Conservation (phyloP, 2,113 vertebrate genomes). For the Myrmecophaga tridactyla region DNA sequence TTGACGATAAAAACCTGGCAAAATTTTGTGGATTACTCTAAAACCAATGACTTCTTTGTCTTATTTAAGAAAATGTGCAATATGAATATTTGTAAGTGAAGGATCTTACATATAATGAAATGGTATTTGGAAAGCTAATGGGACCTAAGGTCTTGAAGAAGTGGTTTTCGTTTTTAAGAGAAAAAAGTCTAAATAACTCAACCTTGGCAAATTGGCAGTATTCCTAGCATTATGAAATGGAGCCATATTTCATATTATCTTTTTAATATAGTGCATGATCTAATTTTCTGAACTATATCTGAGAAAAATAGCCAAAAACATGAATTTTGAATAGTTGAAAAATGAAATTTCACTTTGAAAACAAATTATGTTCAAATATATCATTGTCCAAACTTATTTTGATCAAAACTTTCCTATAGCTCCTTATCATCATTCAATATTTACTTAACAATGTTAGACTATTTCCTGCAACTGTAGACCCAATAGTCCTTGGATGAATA, state of each 20-base stretch:
- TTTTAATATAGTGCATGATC: conserved; percentile 29
- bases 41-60: background rate
- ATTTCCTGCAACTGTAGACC: background rate
- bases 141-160: conserved; percentile 15
- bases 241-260: background rate
- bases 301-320: conserved; percentile 11
- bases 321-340: conserved; percentile 32
- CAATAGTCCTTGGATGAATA: background rate
- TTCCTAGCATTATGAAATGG: conserved; percentile 21
- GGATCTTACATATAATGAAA: too few relatives aligned
- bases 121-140: background rate
- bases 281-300: conserved; percentile 24
- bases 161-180: conserved; percentile 33
- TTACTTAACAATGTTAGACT: conserved; percentile 49
- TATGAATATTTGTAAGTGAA: background rate
- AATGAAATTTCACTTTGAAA: conserved; percentile 58
- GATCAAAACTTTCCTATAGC: conserved; percentile 40
- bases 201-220: conserved; percentile 44
- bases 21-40: background rate
- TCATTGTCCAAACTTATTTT: conserved; percentile 38
- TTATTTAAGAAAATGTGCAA: background rate
- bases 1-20: background rate
- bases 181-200: background rate
- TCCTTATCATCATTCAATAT: conserved; percentile 41
- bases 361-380: conserved; percentile 41